Percentiles rank a stretch among this genome's conserved stretches.
phyloP scores from a whole-genome alignment of 2,797 vertebrate genomes.

The Sebastes matsubarae region DNA sequence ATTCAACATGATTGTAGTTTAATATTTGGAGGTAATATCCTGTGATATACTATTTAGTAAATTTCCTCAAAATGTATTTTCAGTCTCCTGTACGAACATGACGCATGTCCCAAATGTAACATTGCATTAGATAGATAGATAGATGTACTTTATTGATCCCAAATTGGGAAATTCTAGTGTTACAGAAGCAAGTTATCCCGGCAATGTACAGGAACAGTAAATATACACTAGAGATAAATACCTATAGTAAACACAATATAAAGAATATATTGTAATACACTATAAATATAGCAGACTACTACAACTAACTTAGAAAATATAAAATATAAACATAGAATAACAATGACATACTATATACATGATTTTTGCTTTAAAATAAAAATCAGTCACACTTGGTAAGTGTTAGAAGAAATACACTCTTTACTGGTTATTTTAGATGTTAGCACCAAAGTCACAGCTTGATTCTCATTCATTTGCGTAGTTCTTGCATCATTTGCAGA shows the following conservation, averaged over 20 bases:
- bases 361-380: neutral
- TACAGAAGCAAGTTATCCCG: too few species aligned
- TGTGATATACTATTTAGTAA: neutral
- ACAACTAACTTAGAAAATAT: too few species aligned
- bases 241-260: rapidly evolving
- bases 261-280: too few species aligned
- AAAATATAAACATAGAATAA: too few species aligned
- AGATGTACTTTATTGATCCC: too few species aligned
- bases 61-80: neutral
- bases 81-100: neutral
- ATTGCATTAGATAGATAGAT: neutral
- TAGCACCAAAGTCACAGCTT: neutral
- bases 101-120: neutral
- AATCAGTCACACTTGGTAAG: neutral
- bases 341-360: too few species aligned
- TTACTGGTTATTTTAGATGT: neutral
- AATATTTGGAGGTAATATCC: neutral
- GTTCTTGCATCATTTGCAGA: slow-evolving; percentile 3
- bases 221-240: too few species aligned
- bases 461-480: neutral
- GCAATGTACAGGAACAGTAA: too few species aligned
- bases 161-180: too few species aligned
- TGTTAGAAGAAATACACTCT: neutral
- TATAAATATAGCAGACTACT: too few species aligned
- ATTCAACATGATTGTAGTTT: neutral